Percentiles rank a stretch among this genome's conserved stretches.
phyloP scores from a whole-genome alignment of 2,113 vertebrate species.

The Lonchura striata region DNA sequence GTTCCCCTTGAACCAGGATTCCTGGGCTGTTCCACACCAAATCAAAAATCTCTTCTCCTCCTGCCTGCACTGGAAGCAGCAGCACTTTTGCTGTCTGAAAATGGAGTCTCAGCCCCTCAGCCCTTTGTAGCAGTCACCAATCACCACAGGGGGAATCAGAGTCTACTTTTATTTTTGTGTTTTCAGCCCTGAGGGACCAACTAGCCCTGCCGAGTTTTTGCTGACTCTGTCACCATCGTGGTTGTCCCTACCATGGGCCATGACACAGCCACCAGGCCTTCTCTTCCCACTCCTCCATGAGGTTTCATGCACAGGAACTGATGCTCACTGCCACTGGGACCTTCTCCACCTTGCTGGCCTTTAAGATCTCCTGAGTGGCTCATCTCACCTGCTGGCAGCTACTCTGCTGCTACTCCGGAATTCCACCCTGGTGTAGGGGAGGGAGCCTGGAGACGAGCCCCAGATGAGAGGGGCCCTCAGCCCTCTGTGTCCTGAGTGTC shows the following conservation, averaged over 20 bases:
- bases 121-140: background rate
- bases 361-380: too few relatives aligned
- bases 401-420: background rate
- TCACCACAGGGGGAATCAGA: background rate
- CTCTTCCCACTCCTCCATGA: fast-evolving
- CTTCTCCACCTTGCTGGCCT: background rate
- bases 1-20: background rate
- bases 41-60: background rate
- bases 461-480: background rate
- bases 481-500: fast-evolving
- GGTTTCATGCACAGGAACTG: background rate
- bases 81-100: background rate
- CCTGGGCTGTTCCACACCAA: background rate
- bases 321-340: background rate
- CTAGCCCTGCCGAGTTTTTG: background rate
- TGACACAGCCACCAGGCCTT: fast-evolving
- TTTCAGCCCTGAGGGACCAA: background rate
- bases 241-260: fast-evolving
- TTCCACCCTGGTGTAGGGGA: background rate
- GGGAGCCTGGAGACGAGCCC: background rate
- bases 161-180: background rate
- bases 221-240: fast-evolving
- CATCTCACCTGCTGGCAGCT: background rate
- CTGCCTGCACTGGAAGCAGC: background rate
- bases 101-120: background rate